Conservation (phyloP, 1,140 invertebrate species). For the Metopolophium dirhodum region DNA sequence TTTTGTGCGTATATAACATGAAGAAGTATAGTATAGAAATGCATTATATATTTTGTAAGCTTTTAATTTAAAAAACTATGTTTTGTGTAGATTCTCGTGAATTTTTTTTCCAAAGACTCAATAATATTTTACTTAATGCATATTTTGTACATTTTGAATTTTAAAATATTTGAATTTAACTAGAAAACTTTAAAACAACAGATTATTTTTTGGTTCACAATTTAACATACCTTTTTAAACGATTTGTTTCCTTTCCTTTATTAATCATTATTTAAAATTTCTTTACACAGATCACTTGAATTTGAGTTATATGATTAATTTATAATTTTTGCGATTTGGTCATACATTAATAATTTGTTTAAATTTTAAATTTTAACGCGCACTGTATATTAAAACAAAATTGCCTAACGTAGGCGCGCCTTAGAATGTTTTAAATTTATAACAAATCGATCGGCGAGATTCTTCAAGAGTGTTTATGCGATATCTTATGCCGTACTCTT, state of each 20-base stretch:
- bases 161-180: background rate
- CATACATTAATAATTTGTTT: background rate
- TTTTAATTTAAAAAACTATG: background rate
- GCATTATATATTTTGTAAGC: background rate
- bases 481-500: background rate
- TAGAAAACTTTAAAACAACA: background rate
- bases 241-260: background rate
- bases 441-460: background rate
- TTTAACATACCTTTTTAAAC: background rate
- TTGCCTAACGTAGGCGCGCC: background rate
- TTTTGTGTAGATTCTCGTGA: background rate
- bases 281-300: background rate
- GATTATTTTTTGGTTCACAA: background rate
- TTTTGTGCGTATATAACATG: too few species aligned
- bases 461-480: background rate
- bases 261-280: background rate
- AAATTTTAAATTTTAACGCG: background rate
- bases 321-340: background rate
- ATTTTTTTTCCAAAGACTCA: background rate
- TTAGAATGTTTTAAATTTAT: background rate
- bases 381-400: too few species aligned
- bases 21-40: background rate
- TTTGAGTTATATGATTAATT: background rate
- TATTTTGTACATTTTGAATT: background rate
- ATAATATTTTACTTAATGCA: background rate